These are phyloP conservation scores for Orchesella cincta DNA, from an alignment of 1,140 invertebrate species.

Conservation along the genomic window DNA sequence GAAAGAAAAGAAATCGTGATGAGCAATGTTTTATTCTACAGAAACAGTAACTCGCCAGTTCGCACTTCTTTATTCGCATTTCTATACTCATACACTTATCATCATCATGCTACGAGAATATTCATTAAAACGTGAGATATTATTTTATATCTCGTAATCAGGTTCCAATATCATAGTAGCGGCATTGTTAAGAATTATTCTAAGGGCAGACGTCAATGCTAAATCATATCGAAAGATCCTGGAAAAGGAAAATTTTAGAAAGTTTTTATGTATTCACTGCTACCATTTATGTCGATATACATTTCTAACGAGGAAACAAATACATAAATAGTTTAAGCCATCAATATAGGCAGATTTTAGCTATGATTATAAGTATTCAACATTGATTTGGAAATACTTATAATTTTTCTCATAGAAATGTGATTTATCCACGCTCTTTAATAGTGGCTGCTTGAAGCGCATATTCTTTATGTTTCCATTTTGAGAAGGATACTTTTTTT, in stretches of 20 bases:
- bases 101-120: slow-evolving; percentile 14
- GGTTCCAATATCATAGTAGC: no score
- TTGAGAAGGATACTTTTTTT: background rate
- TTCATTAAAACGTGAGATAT: slow-evolving; percentile 23
- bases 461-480: background rate
- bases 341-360: no score
- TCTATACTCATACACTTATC: slow-evolving; percentile 7
- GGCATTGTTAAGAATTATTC: no score
- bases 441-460: background rate
- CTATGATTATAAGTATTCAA: no score
- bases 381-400: background rate
- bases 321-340: no score
- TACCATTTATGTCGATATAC: background rate
- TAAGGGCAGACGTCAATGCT: no score
- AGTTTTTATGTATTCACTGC: background rate
- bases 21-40: slow-evolving; percentile 12
- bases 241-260: background rate
- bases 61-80: slow-evolving; percentile 17
- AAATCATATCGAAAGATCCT: background rate
- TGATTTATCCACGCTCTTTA: background rate
- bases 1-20: slow-evolving; percentile 16
- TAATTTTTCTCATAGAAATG: background rate
- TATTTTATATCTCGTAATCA: slow-evolving; percentile 12
- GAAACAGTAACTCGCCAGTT: slow-evolving; percentile 24
- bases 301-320: no score